Conservation (phyloP, 2,888 invertebrate genomes). For the Agonopterix arenella region DNA sequence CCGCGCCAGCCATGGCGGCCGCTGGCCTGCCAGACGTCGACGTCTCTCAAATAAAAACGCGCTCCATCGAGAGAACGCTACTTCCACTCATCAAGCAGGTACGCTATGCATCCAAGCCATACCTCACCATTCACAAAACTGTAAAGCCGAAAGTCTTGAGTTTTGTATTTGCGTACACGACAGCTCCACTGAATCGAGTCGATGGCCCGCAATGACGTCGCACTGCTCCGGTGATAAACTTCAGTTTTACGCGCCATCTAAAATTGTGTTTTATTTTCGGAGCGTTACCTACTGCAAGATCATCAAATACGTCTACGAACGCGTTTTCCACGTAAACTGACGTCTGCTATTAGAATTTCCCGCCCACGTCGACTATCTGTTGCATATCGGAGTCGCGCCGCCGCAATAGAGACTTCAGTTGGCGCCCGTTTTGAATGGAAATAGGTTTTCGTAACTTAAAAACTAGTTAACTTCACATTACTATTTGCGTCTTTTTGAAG, state of each 20-base stretch:
- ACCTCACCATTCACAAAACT: conserved; percentile 14
- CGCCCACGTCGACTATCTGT: conserved; percentile 66
- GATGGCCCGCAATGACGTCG: conserved; percentile 52
- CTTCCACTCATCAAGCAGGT: conserved; percentile 97
- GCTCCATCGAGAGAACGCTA: conserved; percentile 95
- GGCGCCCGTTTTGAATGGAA: conserved; percentile 40
- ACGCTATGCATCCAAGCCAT: conserved; percentile 47
- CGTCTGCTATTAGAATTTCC: conserved; percentile 55
- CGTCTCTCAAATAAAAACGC: conserved; percentile 90
- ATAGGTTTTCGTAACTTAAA: not conserved
- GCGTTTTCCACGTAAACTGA: conserved; percentile 33
- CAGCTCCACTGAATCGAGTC: conserved; percentile 29
- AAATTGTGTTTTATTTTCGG: conserved; percentile 60
- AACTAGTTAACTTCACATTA: not conserved
- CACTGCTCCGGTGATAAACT: conserved; percentile 40
- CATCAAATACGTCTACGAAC: conserved; percentile 39
- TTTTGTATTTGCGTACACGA: conserved; percentile 2
- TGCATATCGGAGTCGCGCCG: conserved; percentile 59
- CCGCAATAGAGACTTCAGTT: conserved; percentile 31
- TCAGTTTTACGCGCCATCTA: conserved; percentile 51
- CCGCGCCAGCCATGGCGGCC: conserved; percentile 78
- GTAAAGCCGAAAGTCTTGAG: conserved; percentile 2
- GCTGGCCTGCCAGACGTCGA: conserved; percentile 76
- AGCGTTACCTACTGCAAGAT: conserved; percentile 25
- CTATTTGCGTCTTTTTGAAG: not conserved